Evolutionary conservation across 2,888 invertebrate genomes (phyloP), one percentile per base, ranked within the genome.

Genomic region (Nephrotoma guestfalica): DNA sequence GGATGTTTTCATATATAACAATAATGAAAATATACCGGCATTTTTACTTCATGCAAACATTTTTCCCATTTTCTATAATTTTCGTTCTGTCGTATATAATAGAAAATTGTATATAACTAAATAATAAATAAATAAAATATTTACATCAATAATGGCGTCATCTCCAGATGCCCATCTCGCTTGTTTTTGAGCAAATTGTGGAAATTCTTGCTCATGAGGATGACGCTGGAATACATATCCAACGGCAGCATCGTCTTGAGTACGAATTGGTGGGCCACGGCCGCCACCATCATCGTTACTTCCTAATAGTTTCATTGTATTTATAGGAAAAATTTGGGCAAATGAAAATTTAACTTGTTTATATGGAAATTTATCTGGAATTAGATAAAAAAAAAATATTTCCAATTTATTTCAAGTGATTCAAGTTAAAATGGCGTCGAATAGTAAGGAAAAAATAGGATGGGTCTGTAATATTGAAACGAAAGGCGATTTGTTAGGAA

Each of bases 161-260:
- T 97, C 97, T 87, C 96, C 97, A 87, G 96, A 94, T 51, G 97
- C 96, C 98, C 98, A 98, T 89, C 96, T 94, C 43, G 91, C 89
- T 89, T 95, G 94, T 89, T 96, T 96, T 86, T 94, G 94, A 88
- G 94, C 95, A 92, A 95, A 92, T 88, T 94, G 93, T 88, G 94
- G 93, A 90, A 97, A 94, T 90, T 97, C 97, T 87, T 95, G 94
- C 90, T 97, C 97, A 88, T 95, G 94, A 88, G 96, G 95, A 88
- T 95, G 95, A 88, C 96, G 92, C 91, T 97, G 97, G 91, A 97
- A 98, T 89, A 97, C 96, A 92, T 98, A 98, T 90, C 97, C 96
- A 89, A 97, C 97, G 91, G 96, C 95, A 88, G 97, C 97, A 93
- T 98, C 98, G 92, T 98, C 97, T 92, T 96, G 96, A 88, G 95